phyloP scores from a whole-genome alignment of 2,888 invertebrate genomes.

The Athalia cordata region DNA sequence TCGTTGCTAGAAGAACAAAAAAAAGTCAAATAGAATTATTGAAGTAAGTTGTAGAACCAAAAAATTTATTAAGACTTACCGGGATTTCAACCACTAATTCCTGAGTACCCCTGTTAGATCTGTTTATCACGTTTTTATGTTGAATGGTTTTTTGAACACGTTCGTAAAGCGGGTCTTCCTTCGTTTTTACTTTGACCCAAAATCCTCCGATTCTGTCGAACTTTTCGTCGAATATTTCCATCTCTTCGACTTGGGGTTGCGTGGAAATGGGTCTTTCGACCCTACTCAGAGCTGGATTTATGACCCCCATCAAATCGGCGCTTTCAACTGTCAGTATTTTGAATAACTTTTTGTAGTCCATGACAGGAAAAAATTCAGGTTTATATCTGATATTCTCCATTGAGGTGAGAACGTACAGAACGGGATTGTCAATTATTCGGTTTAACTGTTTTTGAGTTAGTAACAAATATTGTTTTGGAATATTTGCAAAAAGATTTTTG shows the following conservation, averaged over 20 bases:
- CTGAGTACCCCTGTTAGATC: constrained; percentile 52
- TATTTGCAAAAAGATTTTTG: constrained; percentile 84
- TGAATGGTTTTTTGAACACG: constrained; percentile 50
- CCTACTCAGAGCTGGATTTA: constrained; percentile 58
- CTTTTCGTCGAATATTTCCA: constrained; percentile 25
- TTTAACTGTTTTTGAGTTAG: constrained; percentile 81
- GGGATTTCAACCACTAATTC: constrained; percentile 68
- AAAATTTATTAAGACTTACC: constrained; percentile 57
- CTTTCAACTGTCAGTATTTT: constrained; percentile 77
- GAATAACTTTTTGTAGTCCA: constrained; percentile 78
- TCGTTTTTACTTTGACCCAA: constrained; percentile 59
- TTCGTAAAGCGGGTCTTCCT: constrained; percentile 49
- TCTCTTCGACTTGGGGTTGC: not conserved
- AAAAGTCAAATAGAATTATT: constrained; percentile 24
- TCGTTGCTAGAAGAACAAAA: constrained; percentile 62
- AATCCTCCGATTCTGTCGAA: constrained; percentile 53
- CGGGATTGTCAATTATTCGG: constrained; percentile 82
- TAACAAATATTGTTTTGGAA: constrained; percentile 79
- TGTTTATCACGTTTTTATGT: constrained; percentile 60
- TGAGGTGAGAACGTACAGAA: constrained; percentile 82
- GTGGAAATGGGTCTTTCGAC: not conserved
- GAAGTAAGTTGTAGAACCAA: not conserved
- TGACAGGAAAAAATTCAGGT: constrained; percentile 79
- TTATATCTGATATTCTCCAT: constrained; percentile 81
- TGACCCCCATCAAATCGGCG: constrained; percentile 59